A percentile compares a stretch with the other conserved stretches of the same genome.
These are phyloP conservation scores for Carposina sasakii DNA, from an alignment of 1,140 invertebrate genomes.

Conservation along the genomic window DNA sequence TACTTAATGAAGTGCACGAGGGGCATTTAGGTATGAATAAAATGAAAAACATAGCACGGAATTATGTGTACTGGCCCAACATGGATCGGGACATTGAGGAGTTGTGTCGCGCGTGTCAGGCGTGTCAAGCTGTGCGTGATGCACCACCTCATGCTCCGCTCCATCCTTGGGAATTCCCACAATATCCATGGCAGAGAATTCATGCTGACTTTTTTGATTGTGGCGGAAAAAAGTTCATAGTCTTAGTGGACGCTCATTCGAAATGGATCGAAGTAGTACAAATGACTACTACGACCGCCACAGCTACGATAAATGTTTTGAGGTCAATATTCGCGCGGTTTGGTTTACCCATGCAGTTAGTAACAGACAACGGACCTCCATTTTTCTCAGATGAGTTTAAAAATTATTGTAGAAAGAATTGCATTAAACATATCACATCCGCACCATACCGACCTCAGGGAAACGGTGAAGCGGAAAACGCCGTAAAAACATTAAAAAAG, in stretches of 20 bases:
- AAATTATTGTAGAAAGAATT: background rate
- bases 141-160: background rate
- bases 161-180: background rate
- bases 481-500: background rate
- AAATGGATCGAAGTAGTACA: slow-evolving; percentile 1
- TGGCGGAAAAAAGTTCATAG: background rate
- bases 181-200: background rate
- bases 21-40: slow-evolving; percentile 37
- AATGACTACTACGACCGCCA: background rate
- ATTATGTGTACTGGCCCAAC: slow-evolving; percentile 53
- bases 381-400: background rate
- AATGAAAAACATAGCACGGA: slow-evolving; percentile 56
- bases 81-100: slow-evolving; percentile 44
- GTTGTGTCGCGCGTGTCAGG: background rate
- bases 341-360: background rate
- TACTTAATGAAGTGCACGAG: slow-evolving; percentile 38
- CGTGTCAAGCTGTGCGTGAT: background rate
- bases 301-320: background rate
- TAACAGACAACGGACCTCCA: background rate
- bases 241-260: background rate
- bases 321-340: background rate
- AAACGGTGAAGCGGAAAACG: background rate
- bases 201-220: background rate
- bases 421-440: background rate
- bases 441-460: background rate